These are phyloP conservation scores for Notodonta ziczac DNA, from an alignment of 2,888 invertebrate genomes.

Conservation along the genomic window DNA sequence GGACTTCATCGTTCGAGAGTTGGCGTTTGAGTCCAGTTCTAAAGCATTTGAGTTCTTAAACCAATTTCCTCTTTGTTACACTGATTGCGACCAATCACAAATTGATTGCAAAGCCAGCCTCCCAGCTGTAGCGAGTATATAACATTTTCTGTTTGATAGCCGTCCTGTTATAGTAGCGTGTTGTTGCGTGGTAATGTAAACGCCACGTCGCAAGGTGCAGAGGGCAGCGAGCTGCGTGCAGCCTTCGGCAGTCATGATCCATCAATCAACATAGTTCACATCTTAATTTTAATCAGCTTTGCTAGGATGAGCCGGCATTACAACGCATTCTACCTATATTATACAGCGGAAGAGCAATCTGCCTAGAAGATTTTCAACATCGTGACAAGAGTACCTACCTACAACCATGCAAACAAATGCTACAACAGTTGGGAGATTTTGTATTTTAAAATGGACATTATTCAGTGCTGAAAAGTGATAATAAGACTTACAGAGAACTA, in stretches of 20 bases:
- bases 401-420: conserved; percentile 12
- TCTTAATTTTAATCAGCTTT: conserved; percentile 71
- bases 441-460: conserved; percentile 23
- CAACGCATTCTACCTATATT: conserved; percentile 50
- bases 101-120: conserved; percentile 96
- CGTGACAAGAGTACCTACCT: conserved; percentile 10
- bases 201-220: conserved; percentile 53
- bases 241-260: conserved; percentile 51
- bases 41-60: conserved; percentile 95
- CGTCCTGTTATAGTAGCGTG: conserved; percentile 65
- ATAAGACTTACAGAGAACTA: conserved; percentile 35
- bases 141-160: conserved; percentile 76
- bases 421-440: conserved; percentile 28
- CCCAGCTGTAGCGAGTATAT: conserved; percentile 83
- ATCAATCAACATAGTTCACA: conserved; percentile 57
- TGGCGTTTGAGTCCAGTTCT: conserved; percentile 93
- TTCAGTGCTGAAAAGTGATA: conserved; percentile 45
- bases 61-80: conserved; percentile 90
- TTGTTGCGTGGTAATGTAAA: conserved; percentile 77
- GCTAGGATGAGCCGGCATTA: conserved; percentile 67
- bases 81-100: conserved; percentile 87
- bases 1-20: conserved; percentile 93
- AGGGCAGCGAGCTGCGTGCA: conserved; percentile 27
- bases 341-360: conserved; percentile 50
- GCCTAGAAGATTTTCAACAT: conserved; percentile 24